Percentiles rank a stretch among this genome's conserved stretches.
phyloP scores from a whole-genome alignment of 1,140 invertebrate genomes.

The Brachionus koreanus region DNA sequence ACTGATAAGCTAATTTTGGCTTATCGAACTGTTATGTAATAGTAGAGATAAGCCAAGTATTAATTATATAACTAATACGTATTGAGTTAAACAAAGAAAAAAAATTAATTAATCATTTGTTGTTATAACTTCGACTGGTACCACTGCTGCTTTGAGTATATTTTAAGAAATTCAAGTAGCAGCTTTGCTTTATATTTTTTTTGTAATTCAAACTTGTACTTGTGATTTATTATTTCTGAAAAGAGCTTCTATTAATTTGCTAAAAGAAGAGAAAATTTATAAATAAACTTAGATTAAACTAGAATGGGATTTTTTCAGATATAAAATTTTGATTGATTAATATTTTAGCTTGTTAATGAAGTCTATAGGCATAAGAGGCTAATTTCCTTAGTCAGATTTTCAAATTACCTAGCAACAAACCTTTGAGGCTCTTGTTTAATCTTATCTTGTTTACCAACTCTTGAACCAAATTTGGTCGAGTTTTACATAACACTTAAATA shows the following conservation, averaged over 20 bases:
- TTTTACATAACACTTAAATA: background rate
- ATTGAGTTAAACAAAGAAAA: background rate
- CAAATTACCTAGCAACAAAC: background rate
- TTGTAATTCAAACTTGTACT: background rate
- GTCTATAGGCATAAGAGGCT: background rate
- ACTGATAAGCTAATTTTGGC: background rate
- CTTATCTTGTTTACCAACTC: background rate
- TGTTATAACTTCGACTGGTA: background rate
- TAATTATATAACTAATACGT: background rate
- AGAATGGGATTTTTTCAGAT: background rate
- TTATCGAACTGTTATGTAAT: background rate
- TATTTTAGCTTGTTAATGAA: background rate
- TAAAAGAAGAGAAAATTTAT: background rate
- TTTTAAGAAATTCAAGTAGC: background rate
- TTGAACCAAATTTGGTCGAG: background rate
- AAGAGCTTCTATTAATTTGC: background rate
- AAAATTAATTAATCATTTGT: slow-evolving; percentile 8
- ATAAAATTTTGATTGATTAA: background rate
- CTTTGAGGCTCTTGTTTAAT: background rate
- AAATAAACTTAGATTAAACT: background rate
- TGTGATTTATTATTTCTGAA: background rate
- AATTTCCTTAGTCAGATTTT: background rate
- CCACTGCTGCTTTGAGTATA: background rate
- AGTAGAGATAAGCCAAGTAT: background rate
- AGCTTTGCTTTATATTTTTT: background rate